Conservation (phyloP, 2,113 vertebrate genomes). For the Oncorhynchus kisutch region DNA sequence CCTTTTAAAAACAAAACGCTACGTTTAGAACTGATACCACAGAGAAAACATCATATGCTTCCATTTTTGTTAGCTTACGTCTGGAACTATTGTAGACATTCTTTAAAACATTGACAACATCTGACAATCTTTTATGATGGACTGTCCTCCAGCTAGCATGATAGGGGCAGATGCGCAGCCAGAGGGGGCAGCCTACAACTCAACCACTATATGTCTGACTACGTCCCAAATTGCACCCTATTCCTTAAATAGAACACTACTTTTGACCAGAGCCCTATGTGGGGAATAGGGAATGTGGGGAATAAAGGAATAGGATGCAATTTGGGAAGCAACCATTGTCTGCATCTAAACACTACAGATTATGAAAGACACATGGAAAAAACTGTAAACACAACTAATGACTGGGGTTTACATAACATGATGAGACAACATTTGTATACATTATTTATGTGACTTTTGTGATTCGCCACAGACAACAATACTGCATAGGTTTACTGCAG, state of each 20-base stretch:
- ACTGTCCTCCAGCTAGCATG: conserved; percentile 36
- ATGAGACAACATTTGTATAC: conserved; percentile 7
- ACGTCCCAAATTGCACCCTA: no score
- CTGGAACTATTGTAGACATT: conserved; percentile 67
- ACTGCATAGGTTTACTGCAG: background rate
- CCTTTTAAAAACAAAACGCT: conserved; percentile 68
- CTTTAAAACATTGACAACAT: conserved; percentile 73
- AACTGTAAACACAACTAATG: background rate
- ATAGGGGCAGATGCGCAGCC: conserved; percentile 53
- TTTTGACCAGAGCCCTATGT: no score
- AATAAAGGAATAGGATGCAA: no score
- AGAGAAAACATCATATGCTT: conserved; percentile 65
- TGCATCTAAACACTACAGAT: conserved; percentile 17
- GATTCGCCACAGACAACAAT: background rate
- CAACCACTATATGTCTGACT: no score
- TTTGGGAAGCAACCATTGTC: background rate
- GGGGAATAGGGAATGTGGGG: no score
- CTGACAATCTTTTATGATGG: conserved; percentile 62
- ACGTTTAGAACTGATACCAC: conserved; percentile 58
- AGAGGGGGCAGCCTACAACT: conserved; percentile 13
- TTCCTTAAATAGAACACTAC: no score
- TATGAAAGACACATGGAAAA: background rate
- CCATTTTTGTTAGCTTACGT: conserved; percentile 67
- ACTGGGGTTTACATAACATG: background rate
- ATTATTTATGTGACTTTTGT: background rate